These are phyloP conservation scores for Dicrostonyx torquatus DNA, from an alignment of 2,797 vertebrate species.

Conservation along the genomic window DNA sequence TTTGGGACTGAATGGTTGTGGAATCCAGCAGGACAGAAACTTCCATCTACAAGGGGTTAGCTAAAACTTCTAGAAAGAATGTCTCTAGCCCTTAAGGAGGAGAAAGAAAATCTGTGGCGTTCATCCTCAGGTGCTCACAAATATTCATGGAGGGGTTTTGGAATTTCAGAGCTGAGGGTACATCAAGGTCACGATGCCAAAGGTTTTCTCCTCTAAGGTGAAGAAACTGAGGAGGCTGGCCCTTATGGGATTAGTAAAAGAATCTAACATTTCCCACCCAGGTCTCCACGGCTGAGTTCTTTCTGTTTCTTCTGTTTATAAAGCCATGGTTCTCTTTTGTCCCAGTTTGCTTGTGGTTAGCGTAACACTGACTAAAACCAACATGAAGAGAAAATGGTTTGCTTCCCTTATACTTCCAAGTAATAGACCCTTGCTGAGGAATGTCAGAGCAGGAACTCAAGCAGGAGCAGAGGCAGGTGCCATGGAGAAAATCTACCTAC, in stretches of 20 bases:
- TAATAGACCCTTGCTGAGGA: background rate
- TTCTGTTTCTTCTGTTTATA: background rate
- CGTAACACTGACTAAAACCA: background rate
- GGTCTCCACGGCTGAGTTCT: background rate
- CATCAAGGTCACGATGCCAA: background rate
- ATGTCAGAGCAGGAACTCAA: background rate
- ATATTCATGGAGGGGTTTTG: background rate
- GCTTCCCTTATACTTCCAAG: background rate
- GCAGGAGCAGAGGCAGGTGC: background rate
- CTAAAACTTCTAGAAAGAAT: background rate
- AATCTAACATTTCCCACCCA: no score
- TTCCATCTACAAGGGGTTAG: background rate
- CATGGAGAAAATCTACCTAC: background rate
- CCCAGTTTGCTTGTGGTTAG: background rate
- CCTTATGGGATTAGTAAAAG: background rate
- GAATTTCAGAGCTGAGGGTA: constrained; percentile 4
- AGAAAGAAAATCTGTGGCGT: background rate
- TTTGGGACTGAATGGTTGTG: no score
- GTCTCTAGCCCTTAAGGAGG: background rate
- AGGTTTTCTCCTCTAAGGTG: background rate
- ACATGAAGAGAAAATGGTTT: background rate
- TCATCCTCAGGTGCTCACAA: background rate
- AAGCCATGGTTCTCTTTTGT: background rate
- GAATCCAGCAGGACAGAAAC: no score
- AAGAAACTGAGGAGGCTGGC: background rate